Evolutionary conservation across 2,797 vertebrate species (phyloP).

Genomic region (Scleropages formosus): DNA sequence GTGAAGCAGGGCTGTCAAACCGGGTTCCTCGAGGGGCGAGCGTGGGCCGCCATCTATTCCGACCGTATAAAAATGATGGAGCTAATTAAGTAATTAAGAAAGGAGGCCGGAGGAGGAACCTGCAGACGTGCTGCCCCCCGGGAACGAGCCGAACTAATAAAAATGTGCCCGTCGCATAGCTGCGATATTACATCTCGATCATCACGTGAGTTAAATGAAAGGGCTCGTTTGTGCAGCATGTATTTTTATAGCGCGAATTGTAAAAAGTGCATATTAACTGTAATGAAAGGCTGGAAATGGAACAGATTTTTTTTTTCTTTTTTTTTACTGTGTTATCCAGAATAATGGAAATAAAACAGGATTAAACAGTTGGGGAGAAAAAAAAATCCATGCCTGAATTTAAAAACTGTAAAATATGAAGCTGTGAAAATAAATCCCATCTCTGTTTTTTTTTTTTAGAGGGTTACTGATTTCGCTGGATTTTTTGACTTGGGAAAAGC

Average conservation of each 20-base stretch:
- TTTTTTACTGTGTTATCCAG: no score
- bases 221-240: not conserved
- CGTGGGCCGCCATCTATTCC: not conserved
- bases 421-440: no score
- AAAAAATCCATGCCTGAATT: no score
- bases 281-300: no score
- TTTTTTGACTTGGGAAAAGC: no score
- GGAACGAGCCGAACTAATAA: not conserved
- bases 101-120: not conserved
- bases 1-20: constrained; percentile 3
- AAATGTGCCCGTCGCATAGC: not conserved
- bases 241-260: not conserved
- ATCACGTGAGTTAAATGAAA: constrained; percentile 4
- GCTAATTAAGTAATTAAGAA: not conserved
- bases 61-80: not conserved
- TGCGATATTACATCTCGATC: not conserved
- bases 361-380: no score
- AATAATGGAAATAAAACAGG: no score
- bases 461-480: no score
- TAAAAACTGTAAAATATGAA: no score
- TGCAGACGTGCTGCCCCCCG: constrained; percentile 1
- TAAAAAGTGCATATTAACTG: no score
- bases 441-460: no score
- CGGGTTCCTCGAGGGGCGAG: not conserved
- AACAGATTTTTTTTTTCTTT: no score